These are phyloP conservation scores for Volucella inflata DNA, from an alignment of 2,888 invertebrate species.

Conservation along the genomic window DNA sequence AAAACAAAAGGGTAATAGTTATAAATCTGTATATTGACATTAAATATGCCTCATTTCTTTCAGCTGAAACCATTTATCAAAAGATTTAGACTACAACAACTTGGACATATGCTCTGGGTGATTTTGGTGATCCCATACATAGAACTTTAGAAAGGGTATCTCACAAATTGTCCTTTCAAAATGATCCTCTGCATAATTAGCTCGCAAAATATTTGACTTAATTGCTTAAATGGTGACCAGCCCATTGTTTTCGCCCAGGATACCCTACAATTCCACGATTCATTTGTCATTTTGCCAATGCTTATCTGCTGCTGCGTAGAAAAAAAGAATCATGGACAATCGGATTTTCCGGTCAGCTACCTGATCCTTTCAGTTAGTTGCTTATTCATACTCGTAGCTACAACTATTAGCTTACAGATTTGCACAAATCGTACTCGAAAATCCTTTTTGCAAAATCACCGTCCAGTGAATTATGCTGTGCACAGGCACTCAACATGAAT, in stretches of 20 bases:
- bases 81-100: conserved; percentile 7
- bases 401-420: conserved; percentile 29
- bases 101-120: conserved; percentile 20
- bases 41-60: conserved; percentile 66
- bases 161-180: conserved; percentile 28
- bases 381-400: neutral
- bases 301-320: conserved; percentile 6
- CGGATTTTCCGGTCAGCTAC: conserved; percentile 71
- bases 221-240: conserved; percentile 66
- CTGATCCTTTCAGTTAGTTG: conserved; percentile 51
- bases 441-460: conserved; percentile 45
- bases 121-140: conserved; percentile 9
- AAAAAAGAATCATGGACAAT: conserved; percentile 56
- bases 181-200: conserved; percentile 62
- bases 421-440: conserved; percentile 44
- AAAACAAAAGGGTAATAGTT: conserved; percentile 74
- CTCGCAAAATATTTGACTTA: conserved; percentile 75
- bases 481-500: conserved; percentile 5
- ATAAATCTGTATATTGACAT: conserved; percentile 75
- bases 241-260: conserved; percentile 68
- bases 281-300: conserved; percentile 49
- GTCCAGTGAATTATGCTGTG: conserved; percentile 34
- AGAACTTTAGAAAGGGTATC: neutral
- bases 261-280: conserved; percentile 54
- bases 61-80: conserved; percentile 62